Evolutionary conservation across 2,113 vertebrate species (phyloP).

Genomic region (Cettia cetti): DNA sequence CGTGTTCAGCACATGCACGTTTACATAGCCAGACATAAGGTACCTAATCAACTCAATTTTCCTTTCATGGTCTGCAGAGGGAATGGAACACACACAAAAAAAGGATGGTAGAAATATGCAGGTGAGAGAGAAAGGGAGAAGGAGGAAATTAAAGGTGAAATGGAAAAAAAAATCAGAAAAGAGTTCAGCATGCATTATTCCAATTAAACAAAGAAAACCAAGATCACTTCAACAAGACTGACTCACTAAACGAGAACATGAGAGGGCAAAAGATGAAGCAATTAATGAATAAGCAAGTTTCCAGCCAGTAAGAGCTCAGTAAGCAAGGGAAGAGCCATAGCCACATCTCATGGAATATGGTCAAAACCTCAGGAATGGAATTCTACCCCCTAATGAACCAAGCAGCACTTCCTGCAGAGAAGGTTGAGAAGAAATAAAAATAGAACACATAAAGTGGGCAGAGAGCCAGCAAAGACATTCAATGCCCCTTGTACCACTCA

Average conservation of each 20-base stretch:
- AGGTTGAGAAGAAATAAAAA: not conserved
- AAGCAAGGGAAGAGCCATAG: not conserved
- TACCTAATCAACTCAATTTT: conserved; percentile 90
- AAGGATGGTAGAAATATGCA: conserved; percentile 23
- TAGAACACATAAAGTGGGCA: not conserved
- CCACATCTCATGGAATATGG: not conserved
- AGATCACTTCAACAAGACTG: not conserved
- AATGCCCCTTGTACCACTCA: not conserved
- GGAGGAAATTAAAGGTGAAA: conserved; percentile 41
- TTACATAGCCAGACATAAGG: conserved; percentile 89
- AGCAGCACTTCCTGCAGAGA: not conserved
- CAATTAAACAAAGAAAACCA: conserved; percentile 22
- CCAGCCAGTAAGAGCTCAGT: not conserved
- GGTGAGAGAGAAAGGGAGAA: not conserved
- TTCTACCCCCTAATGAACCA: not conserved
- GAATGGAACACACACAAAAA: conserved; percentile 37
- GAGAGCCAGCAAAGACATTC: not conserved
- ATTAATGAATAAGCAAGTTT: not conserved
- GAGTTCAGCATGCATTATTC: conserved; percentile 67
- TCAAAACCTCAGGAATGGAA: not conserved
- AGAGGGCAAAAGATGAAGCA: not conserved
- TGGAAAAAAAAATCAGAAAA: conserved; percentile 36
- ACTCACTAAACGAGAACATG: not conserved
- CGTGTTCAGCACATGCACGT: conserved; percentile 83
- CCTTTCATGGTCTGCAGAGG: conserved; percentile 85